A percentile compares a stretch with the other conserved stretches of the same genome.
Conservation (phyloP, 2,113 vertebrate genomes). For the Lontra canadensis region DNA sequence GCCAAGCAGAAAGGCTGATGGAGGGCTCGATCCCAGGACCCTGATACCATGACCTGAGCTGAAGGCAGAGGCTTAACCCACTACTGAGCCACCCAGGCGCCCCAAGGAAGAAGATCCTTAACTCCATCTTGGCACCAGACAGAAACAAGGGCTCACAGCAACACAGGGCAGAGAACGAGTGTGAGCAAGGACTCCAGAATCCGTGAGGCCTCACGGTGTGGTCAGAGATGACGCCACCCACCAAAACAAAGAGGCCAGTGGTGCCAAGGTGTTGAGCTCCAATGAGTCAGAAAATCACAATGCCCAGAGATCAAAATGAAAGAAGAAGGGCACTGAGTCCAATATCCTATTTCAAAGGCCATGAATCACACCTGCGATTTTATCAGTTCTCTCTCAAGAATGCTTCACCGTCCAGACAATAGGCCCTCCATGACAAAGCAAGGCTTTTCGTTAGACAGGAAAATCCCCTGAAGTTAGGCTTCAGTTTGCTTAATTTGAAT, state of each 20-base stretch:
- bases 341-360: background rate
- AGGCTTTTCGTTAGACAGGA: background rate
- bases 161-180: accelerated
- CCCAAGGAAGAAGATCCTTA: background rate
- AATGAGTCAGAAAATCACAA: background rate
- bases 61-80: no score
- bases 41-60: no score
- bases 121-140: background rate
- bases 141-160: background rate
- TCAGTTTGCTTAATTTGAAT: accelerated
- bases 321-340: background rate
- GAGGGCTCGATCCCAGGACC: no score
- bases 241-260: no score
- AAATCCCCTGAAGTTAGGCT: background rate
- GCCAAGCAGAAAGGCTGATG: no score
- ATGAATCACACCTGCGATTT: background rate
- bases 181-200: background rate
- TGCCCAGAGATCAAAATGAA: background rate
- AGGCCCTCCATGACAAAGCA: background rate
- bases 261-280: background rate
- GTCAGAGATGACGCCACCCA: accelerated
- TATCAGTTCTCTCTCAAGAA: background rate
- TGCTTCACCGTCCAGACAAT: background rate
- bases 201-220: accelerated
- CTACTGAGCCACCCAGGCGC: no score